These are phyloP conservation scores for Hylaea fasciaria DNA, from an alignment of 2,888 invertebrate genomes.

Conservation along the genomic window DNA sequence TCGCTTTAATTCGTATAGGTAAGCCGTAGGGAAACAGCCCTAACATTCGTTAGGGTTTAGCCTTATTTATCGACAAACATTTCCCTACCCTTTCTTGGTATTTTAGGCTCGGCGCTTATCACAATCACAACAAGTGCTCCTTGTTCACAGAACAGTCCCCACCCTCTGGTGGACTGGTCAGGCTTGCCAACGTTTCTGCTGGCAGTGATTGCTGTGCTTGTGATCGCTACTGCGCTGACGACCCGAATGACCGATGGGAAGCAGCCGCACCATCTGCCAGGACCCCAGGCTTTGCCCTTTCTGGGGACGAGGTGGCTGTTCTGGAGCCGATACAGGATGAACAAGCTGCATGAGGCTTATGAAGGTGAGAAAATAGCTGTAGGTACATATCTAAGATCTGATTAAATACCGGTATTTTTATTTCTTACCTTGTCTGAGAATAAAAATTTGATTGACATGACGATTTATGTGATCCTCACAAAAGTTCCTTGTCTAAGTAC, in stretches of 20 bases:
- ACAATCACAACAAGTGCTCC: not conserved
- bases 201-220: conserved; percentile 60
- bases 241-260: conserved; percentile 60
- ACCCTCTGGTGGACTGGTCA: conserved; percentile 75
- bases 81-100: too few species aligned
- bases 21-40: too few species aligned
- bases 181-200: conserved; percentile 74
- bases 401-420: too few species aligned
- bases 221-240: conserved; percentile 63
- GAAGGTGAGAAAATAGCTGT: conserved; percentile 81
- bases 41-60: too few species aligned
- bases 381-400: not conserved
- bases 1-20: not conserved
- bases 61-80: too few species aligned
- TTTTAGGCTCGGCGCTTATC: not conserved
- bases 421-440: too few species aligned
- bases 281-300: conserved; percentile 89
- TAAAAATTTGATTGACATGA: too few species aligned
- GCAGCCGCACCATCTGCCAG: conserved; percentile 85
- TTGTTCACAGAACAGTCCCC: conserved; percentile 64
- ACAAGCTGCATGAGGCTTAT: conserved; percentile 91
- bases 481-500: too few species aligned
- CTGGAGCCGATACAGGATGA: conserved; percentile 88
- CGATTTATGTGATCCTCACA: too few species aligned
- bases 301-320: conserved; percentile 93